These are phyloP conservation scores for Coracias cyanogaster DNA, from an alignment of 2,797 vertebrate genomes.

Conservation along the genomic window DNA sequence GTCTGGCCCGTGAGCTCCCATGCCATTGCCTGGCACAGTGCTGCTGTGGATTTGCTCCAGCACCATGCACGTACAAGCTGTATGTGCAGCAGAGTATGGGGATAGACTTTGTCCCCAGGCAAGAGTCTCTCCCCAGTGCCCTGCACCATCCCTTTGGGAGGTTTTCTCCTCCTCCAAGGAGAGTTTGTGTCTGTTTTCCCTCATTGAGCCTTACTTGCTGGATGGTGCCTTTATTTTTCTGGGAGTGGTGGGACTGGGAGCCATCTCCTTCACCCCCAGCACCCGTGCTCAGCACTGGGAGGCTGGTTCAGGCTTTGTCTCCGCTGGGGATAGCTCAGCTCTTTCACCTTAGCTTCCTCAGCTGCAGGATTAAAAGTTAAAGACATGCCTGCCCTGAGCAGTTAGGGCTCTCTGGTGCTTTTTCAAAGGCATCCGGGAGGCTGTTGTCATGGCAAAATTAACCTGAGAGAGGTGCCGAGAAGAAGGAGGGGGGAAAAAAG, in stretches of 20 bases:
- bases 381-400: not conserved
- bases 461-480: not conserved
- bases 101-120: not conserved
- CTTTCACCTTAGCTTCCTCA: not conserved
- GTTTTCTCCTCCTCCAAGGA: not conserved
- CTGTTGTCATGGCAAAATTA: slow-evolving; percentile 50
- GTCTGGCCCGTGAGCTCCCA: not conserved
- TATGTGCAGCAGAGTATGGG: not conserved
- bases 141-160: not conserved
- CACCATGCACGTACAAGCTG: accelerated
- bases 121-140: not conserved
- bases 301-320: not conserved
- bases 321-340: not conserved
- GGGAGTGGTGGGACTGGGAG: not conserved
- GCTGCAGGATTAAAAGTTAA: slow-evolving; percentile 6
- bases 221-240: not conserved
- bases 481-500: not conserved
- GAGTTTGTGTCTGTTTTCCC: not conserved
- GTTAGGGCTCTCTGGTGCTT: not conserved
- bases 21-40: not conserved
- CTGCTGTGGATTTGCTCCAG: not conserved
- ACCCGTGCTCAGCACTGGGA: not conserved
- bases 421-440: not conserved
- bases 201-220: not conserved
- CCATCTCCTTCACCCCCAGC: not conserved